A percentile compares a stretch with the other conserved stretches of the same genome.
These are phyloP conservation scores for Pelobates cultripes DNA, from an alignment of 2,797 vertebrate species.

Conservation along the genomic window DNA sequence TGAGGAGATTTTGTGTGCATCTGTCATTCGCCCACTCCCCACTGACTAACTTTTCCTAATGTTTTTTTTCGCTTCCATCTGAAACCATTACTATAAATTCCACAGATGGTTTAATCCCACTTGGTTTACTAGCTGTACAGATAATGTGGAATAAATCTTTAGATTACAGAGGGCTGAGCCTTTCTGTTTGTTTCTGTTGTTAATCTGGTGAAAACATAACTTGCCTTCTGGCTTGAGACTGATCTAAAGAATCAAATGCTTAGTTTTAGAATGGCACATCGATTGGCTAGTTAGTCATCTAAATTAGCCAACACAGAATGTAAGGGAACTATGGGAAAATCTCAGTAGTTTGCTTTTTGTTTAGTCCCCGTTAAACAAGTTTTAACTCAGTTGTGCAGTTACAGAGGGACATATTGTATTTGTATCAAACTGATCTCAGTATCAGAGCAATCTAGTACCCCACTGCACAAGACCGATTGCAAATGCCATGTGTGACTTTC, in stretches of 20 bases:
- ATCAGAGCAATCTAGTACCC: no score
- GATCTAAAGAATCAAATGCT: neutral
- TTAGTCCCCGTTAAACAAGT: no score
- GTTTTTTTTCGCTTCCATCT: constrained; percentile 32
- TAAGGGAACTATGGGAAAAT: no score
- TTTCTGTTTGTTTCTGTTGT: neutral
- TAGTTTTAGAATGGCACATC: neutral
- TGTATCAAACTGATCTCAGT: no score
- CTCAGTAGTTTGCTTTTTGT: no score
- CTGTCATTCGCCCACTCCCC: constrained; percentile 48
- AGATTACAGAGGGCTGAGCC: constrained; percentile 7
- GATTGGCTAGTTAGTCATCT: neutral
- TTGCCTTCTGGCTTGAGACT: neutral
- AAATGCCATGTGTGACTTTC: no score
- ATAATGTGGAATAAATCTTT: constrained; percentile 25
- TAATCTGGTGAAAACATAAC: neutral
- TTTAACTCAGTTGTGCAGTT: no score
- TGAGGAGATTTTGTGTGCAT: constrained; percentile 39
- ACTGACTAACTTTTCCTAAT: constrained; percentile 45
- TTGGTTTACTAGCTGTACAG: constrained; percentile 38
- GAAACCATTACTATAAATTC: constrained; percentile 40
- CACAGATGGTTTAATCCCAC: constrained; percentile 52
- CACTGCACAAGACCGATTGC: no score
- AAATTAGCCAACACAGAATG: no score
- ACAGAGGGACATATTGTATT: no score